These are phyloP conservation scores for Ormyrus pomaceus DNA, from an alignment of 2,888 invertebrate genomes.

Conservation along the genomic window DNA sequence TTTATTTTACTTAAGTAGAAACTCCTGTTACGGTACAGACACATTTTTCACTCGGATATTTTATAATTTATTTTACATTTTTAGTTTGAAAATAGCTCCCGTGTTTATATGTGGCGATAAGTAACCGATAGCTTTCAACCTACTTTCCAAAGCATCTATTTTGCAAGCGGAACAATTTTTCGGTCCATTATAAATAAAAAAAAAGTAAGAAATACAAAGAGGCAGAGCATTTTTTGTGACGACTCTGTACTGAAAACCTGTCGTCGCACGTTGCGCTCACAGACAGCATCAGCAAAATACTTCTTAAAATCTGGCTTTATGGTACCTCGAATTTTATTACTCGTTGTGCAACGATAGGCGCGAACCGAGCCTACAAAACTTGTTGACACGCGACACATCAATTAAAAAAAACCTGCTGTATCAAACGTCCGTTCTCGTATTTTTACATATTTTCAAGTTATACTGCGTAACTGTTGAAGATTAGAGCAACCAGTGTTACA, in stretches of 20 bases:
- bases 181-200: no score
- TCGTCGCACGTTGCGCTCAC: conserved; percentile 6
- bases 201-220: no score
- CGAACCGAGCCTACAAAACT: conserved; percentile 23
- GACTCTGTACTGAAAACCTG: conserved; percentile 1
- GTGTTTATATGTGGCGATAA: no score
- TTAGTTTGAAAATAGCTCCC: no score
- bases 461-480: neutral
- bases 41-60: neutral
- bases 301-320: conserved; percentile 15
- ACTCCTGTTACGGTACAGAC: neutral
- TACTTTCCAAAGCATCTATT: no score
- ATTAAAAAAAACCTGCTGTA: conserved; percentile 39
- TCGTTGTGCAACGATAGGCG: conserved; percentile 9
- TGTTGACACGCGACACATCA: conserved; percentile 48
- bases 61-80: no score
- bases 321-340: neutral
- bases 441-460: neutral
- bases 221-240: no score
- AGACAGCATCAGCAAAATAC: neutral
- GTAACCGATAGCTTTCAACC: no score
- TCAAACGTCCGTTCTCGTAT: neutral
- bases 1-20: conserved; percentile 23
- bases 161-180: no score
- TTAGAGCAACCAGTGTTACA: no score